Base-by-base conservation (phyloP, 2,797 vertebrate genomes). In the Choloepus didactylus region DNA sequence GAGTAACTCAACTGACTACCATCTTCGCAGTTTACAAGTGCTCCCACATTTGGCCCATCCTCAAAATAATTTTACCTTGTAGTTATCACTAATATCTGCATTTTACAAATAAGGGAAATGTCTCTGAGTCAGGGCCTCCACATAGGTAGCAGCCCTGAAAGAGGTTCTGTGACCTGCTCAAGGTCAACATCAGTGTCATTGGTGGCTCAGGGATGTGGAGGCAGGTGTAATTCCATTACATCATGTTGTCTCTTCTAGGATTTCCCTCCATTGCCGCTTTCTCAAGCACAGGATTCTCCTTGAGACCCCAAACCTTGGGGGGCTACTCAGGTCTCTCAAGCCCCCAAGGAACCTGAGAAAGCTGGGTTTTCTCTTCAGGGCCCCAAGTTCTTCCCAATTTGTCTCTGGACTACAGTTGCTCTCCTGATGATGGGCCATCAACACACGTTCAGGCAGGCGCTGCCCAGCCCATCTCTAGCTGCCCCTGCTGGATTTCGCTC, bases 371-470 rank as follows among this genome's bases (percentile, higher is more conserved):
- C 51, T 44, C 49, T 23, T 35, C 27, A 35, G 38, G 23, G 10
- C 27, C 75, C 15, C 31, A 82, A 27, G n/a, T 11, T 2, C 62
- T 88, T 79, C 64, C 73, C 29, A 41, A 5, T 4, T 89, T 72
- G 60, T 21, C 21, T 46, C 69, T 87, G 35, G 60, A 35, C 82
- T n/a, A n/a, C 27, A 86, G 54, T 2, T 38, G 56, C 15, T 75
- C 49, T 90, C 60, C 27, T 44, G 67, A 23, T 12, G 6, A 15
- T 18, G 19, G 1, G 59, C 3, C 38, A 10, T 2, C 0, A 5
- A 27, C 19, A 38, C 18, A 4, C 21, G 5, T 6, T 51, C 16
- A 15, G 23, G 51, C 5, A 23, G 27, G 14, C 4, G 0, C n/a
- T 38, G 44, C 35, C 44, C 49, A 27, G 27, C n/a, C 38, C n/a